A percentile compares a stretch with the other conserved stretches of the same genome.
These are phyloP conservation scores for Astreopora myriophthalma DNA, from an alignment of 64 coral and sea anemone genomes.

Conservation along the genomic window DNA sequence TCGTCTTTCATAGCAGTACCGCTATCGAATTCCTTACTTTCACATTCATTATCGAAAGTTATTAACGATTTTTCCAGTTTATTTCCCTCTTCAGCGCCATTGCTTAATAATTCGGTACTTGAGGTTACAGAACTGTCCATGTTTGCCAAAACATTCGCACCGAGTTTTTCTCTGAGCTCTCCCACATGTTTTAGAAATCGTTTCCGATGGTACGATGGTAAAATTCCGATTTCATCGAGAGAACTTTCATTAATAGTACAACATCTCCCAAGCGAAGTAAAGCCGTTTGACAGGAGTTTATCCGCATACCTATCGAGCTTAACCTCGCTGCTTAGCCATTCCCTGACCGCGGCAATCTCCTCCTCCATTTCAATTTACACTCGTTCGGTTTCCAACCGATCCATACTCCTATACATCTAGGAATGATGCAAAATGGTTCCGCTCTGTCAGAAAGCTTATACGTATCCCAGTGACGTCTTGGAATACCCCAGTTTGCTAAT, in stretches of 20 bases:
- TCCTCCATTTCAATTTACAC: constrained; percentile 45
- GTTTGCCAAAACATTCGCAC: neutral
- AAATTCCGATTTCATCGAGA: constrained; percentile 77
- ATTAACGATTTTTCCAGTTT: neutral
- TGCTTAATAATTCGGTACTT: constrained; percentile 25
- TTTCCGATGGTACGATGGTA: constrained; percentile 79
- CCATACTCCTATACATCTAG: constrained; percentile 1
- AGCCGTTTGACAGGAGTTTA: constrained; percentile 84
- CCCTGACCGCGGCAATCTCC: constrained; percentile 49
- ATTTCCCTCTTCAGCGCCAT: constrained; percentile 74
- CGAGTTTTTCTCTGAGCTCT: constrained; percentile 37
- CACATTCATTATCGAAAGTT: neutral
- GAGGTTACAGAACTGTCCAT: neutral
- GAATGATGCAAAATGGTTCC: neutral
- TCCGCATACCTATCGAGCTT: constrained; percentile 90
- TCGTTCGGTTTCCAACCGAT: neutral
- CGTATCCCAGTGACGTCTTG: neutral
- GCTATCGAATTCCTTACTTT: neutral
- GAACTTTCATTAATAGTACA: constrained; percentile 64
- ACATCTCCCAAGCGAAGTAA: constrained; percentile 57
- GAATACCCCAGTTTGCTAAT: neutral
- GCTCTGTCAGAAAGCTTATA: neutral
- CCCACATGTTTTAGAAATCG: constrained; percentile 66
- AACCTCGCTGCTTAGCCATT: constrained; percentile 85
- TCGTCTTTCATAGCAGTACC: neutral